Evolutionary conservation across 2,888 invertebrate species (phyloP).

Genomic region (Polyommatus iphigenia): DNA sequence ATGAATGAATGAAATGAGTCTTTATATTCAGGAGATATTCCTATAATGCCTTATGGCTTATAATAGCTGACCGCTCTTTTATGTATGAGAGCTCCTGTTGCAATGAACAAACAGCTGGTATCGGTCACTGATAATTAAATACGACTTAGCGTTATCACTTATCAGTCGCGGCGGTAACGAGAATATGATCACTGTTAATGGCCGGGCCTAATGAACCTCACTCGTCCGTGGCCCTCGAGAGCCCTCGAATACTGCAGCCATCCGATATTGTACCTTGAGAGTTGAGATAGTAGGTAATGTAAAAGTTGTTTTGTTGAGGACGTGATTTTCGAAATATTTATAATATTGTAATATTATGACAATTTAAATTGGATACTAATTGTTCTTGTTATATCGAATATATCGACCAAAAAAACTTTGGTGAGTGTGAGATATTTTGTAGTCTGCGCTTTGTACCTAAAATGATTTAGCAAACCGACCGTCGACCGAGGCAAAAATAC

Average conservation of each 20-base stretch:
- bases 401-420: not conserved
- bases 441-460: not conserved
- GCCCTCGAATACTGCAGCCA: not conserved
- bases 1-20: too few relatives aligned
- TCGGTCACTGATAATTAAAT: slow-evolving; percentile 54
- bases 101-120: slow-evolving; percentile 40
- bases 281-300: not conserved
- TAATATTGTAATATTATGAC: too few relatives aligned
- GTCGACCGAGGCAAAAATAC: not conserved
- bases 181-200: slow-evolving; percentile 61
- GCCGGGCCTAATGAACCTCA: slow-evolving; percentile 51
- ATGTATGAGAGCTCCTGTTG: not conserved
- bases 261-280: not conserved
- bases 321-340: too few relatives aligned
- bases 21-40: not conserved
- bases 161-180: slow-evolving; percentile 54
- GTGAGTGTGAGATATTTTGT: not conserved
- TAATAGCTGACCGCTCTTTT: too few relatives aligned
- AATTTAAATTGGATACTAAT: too few relatives aligned
- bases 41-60: not conserved
- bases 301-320: not conserved
- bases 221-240: not conserved
- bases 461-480: not conserved
- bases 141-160: slow-evolving; percentile 46
- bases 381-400: not conserved